These are phyloP conservation scores for Peromyscus aztecus DNA, from an alignment of 2,797 vertebrate genomes.

Conservation along the genomic window DNA sequence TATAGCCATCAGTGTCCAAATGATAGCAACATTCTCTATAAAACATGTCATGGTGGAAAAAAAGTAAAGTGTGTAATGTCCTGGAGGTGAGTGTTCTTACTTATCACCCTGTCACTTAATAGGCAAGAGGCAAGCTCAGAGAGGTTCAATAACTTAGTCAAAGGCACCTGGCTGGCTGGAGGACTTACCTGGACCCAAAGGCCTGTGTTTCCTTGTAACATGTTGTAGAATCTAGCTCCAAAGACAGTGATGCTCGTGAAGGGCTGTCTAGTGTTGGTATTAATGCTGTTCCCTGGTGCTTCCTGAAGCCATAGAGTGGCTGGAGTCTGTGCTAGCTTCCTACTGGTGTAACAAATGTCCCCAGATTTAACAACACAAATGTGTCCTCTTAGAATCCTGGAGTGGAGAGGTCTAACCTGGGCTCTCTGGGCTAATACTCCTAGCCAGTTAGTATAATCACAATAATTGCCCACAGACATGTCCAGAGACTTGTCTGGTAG, in stretches of 20 bases:
- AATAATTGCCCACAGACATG: background rate
- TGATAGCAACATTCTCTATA: background rate
- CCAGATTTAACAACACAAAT: background rate
- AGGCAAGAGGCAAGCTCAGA: background rate
- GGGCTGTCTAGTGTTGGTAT: background rate
- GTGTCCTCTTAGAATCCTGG: background rate
- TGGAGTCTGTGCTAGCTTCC: background rate
- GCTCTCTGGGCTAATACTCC: background rate
- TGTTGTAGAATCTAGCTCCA: background rate
- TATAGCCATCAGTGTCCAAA: background rate
- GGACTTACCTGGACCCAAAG: background rate
- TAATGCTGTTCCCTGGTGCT: background rate
- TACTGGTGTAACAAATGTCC: background rate
- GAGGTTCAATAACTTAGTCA: background rate
- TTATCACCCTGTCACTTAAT: background rate
- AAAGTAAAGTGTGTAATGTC: background rate
- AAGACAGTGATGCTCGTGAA: background rate
- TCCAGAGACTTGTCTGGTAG: background rate
- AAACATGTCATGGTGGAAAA: background rate
- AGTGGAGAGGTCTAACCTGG: background rate
- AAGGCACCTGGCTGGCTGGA: background rate
- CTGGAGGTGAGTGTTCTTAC: background rate
- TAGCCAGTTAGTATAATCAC: background rate
- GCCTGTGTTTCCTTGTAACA: background rate
- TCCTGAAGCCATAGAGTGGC: background rate